These are phyloP conservation scores for Pheosia gnoma DNA, from an alignment of 2,888 invertebrate species.

Conservation along the genomic window DNA sequence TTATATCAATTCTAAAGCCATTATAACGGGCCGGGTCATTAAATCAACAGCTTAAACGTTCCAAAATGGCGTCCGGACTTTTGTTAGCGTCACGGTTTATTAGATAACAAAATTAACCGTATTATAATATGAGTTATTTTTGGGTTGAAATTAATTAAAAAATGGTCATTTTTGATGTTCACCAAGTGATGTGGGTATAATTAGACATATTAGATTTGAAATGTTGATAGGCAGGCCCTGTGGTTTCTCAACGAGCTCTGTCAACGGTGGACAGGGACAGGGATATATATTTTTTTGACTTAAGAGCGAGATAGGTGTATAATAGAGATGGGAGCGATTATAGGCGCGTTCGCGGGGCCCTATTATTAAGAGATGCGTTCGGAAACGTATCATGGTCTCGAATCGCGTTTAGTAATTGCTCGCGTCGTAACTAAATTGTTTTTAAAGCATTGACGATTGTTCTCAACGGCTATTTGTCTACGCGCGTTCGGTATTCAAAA, in stretches of 20 bases:
- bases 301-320: constrained; percentile 52
- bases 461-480: constrained; percentile 81
- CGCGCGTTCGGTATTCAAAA: constrained; percentile 58
- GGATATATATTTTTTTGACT: constrained; percentile 31
- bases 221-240: constrained; percentile 68
- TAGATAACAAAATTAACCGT: constrained; percentile 80
- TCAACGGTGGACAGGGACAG: constrained; percentile 62
- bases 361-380: constrained; percentile 81
- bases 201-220: constrained; percentile 79
- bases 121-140: constrained; percentile 76
- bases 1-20: constrained; percentile 64
- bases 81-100: constrained; percentile 79
- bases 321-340: constrained; percentile 67
- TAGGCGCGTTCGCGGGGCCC: constrained; percentile 56
- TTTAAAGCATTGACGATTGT: constrained; percentile 79
- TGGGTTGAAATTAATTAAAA: constrained; percentile 82
- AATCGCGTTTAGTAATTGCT: constrained; percentile 79
- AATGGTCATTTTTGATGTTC: constrained; percentile 76
- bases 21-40: constrained; percentile 54
- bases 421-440: constrained; percentile 78
- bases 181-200: constrained; percentile 82
- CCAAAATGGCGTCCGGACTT: constrained; percentile 71
- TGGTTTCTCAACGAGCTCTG: constrained; percentile 72
- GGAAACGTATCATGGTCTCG: constrained; percentile 66
- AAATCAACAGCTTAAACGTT: constrained; percentile 55